Evolutionary conservation across 2,888 invertebrate genomes (phyloP), one percentile per base, ranked within the genome.

Genomic region (Athetis lepigone): DNA sequence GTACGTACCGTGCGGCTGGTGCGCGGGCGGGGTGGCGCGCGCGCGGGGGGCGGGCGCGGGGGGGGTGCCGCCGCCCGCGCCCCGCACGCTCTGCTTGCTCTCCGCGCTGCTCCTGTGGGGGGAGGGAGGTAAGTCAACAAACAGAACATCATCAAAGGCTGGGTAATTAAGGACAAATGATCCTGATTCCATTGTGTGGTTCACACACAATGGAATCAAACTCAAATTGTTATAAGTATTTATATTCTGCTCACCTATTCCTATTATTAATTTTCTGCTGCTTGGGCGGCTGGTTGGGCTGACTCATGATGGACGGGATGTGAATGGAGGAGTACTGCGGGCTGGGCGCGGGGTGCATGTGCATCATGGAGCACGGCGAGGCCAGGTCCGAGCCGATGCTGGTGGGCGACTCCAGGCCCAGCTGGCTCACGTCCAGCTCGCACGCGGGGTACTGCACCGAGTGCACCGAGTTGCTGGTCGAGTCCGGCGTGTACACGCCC

Each of bases 351-450:
- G 94, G 90, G 79, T 95, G 95, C 95, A 95, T 93, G 74, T 94
- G 94, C 91, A 95, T 89, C 95, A 97, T 96, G n/a, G 97, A 97
- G 84, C 97, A 98, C 63, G 98, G 98, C 0, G 97, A 97, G 8
- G 97, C 97, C 91, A 98, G 96, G 88, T 98, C 98, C 47, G 97
- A 98, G 1, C 98, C 97, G 76, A 98, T 98, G 40, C 98, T 98
- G 0, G 98, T 97, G 0, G 98, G 98, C 0, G 98, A 98, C 87
- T 98, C 98, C 71, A 98, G 92, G 0, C 98, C 98, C 62, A 98
- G 90, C 85, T 98, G 98, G 61, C 97, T 96, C 1, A 98, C 98
- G 87, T 98, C 98, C 66, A 98, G 90, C 79, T 98, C 98, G 81
- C 98, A 98, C 59, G 97, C 97, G 0, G 96, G 96, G 82, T 98